Conservation (phyloP, 2,888 invertebrate species). For the Geophilus truncorum region DNA sequence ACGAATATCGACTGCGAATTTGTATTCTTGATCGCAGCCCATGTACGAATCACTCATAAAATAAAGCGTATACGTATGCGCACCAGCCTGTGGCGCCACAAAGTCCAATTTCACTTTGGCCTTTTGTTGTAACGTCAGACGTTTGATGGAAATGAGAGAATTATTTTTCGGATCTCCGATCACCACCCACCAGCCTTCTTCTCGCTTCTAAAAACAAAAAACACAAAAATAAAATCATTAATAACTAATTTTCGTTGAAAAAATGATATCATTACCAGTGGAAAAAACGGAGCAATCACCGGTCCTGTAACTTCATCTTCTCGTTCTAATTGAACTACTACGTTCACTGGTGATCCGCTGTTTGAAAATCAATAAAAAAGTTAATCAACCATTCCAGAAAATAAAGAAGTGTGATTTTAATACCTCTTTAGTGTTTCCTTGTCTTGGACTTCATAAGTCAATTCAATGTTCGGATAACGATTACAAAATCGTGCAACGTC, state of each 20-base stretch:
- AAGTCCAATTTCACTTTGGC: slow-evolving; percentile 86
- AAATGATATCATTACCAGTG: too few species aligned
- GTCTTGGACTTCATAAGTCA: slow-evolving; percentile 82
- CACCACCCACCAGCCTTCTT: slow-evolving; percentile 85
- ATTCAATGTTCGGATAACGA: slow-evolving; percentile 96
- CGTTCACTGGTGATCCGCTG: slow-evolving; percentile 80
- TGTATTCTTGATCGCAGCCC: slow-evolving; percentile 99
- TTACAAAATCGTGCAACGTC: slow-evolving; percentile 99
- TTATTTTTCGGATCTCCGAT: slow-evolving; percentile 94
- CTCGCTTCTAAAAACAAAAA: slow-evolving; percentile 51
- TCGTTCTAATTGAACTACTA: slow-evolving; percentile 84
- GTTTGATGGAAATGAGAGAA: slow-evolving; percentile 91
- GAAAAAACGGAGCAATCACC: slow-evolving; percentile 97
- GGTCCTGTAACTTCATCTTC: slow-evolving; percentile 96
- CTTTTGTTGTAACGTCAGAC: slow-evolving; percentile 87
- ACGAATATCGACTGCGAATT: slow-evolving; percentile 76
- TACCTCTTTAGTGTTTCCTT: slow-evolving; percentile 62
- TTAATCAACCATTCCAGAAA: too few species aligned
- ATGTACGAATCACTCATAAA: slow-evolving; percentile 99
- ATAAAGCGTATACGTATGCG: slow-evolving; percentile 88
- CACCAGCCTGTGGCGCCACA: slow-evolving; percentile 79
- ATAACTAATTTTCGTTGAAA: slow-evolving; percentile 35
- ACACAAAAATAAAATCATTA: not conserved
- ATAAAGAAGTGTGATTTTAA: too few species aligned
- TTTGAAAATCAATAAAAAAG: slow-evolving; percentile 35